Base-by-base conservation (phyloP, 2,113 vertebrate genomes). In the Acrocephalus arundinaceus region DNA sequence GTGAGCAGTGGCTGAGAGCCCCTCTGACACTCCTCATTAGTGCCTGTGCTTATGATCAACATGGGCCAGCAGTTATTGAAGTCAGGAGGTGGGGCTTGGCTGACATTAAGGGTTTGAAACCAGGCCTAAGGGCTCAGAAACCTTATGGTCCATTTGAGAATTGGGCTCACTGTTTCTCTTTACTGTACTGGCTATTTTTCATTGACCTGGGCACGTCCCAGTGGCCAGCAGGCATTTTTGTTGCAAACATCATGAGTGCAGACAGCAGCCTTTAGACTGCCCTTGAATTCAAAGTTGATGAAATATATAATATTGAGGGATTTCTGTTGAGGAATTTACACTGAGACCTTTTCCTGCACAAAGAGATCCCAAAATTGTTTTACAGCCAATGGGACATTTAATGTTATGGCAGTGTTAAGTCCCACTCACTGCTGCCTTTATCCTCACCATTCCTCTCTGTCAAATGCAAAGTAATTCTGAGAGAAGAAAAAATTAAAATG, bases 271-370 rank as follows among this genome's bases (percentile, higher is more conserved):
- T 93, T 90, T 65, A 27, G 61, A 81, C 70, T 81, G 73, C 85
- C 76, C 90, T 95, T 95, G 88, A 87, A 81, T 75, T 88, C 68
- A 70, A 84, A 92, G 88, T 89, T 6, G 0, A 21, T 75, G 73
- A 92, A 92, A 83, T 93, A 61, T 7, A 67, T 62, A 39, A 71
- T 63, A 77, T 20, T 67, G 61, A 78, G 49, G 35, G 31, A 84
- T 75, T 81, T 87, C 81, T 6, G 3, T 67, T 2, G 5, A 57
- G 33, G 24, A 27, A 23, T 84, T 86, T 88, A 54, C 49, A 21
- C 55, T 27, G 63, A 58, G 52, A 25, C 15, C 57, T 91, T 73
- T 86, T 67, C 48, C 23, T 62, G 7, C n/a, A 20, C 27, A 37
- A 39, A 66, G 59, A 66, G 33, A 48, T 90, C 62, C 57, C 63